phyloP scores from a whole-genome alignment of 1,140 invertebrate species.

The Drosophila sucinea region DNA sequence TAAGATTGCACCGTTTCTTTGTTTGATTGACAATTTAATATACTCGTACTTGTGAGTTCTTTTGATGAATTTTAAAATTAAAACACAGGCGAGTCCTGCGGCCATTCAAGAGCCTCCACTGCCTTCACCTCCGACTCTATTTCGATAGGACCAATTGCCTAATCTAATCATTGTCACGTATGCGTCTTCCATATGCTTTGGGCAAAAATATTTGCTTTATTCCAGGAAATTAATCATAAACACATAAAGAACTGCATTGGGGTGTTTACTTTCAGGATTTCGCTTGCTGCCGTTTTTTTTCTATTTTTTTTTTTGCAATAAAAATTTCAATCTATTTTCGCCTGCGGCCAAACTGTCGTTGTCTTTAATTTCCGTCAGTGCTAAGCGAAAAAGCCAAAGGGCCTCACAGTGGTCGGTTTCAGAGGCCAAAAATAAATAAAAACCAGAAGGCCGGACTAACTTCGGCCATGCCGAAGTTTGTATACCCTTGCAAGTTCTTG shows the following conservation, averaged over 20 bases:
- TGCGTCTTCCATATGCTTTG: slow-evolving; percentile 16
- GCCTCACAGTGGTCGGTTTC: background rate
- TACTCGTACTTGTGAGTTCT: background rate
- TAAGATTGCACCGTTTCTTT: too few species aligned
- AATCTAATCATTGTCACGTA: slow-evolving; percentile 81
- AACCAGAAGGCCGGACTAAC: too few species aligned
- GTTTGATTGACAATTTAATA: background rate
- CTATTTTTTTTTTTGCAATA: slow-evolving; percentile 49
- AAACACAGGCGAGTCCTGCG: background rate
- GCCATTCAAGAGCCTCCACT: background rate
- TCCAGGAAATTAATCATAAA: slow-evolving; percentile 78
- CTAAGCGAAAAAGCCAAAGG: slow-evolving; percentile 19
- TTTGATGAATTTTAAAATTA: background rate
- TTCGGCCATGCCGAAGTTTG: too few species aligned
- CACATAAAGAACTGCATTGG: slow-evolving; percentile 65
- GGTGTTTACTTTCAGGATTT: slow-evolving; percentile 19
- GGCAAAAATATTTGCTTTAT: slow-evolving; percentile 58
- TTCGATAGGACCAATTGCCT: slow-evolving; percentile 21
- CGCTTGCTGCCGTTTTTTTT: background rate
- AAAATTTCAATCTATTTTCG: slow-evolving; percentile 79
- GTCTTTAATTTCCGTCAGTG: slow-evolving; percentile 72
- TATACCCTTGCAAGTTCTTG: too few species aligned
- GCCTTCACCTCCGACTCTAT: too few species aligned
- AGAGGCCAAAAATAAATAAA: too few species aligned
- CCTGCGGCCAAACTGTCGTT: slow-evolving; percentile 59